phyloP scores from a whole-genome alignment of 2,888 invertebrate genomes.

The Metallyticus violacea region DNA sequence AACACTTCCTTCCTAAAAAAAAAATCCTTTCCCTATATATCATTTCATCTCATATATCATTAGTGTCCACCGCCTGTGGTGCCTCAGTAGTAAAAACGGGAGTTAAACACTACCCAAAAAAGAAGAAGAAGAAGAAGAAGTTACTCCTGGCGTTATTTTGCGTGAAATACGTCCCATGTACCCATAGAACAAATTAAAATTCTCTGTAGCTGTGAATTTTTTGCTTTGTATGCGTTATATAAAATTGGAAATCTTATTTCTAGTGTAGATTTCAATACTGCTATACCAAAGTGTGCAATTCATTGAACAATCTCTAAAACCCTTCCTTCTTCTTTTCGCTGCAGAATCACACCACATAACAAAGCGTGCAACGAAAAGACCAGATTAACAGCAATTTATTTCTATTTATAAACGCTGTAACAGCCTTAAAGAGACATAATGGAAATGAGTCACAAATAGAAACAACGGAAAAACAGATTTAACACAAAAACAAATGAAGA shows the following conservation, averaged over 20 bases:
- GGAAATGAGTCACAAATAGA: background rate
- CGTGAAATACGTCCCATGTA: background rate
- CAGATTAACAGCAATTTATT: background rate
- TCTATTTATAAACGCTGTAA: background rate
- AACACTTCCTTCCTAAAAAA: no score
- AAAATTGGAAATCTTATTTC: background rate
- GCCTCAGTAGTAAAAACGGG: no score
- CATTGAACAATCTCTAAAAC: background rate
- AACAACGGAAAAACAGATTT: background rate
- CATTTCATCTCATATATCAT: no score
- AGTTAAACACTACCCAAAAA: no score
- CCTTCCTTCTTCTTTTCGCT: background rate
- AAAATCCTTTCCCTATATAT: no score
- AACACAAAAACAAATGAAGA: background rate
- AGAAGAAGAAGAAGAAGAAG: no score
- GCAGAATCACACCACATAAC: background rate
- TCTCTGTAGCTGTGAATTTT: background rate
- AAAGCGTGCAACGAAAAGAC: background rate
- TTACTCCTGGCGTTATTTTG: no score
- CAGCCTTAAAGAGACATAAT: background rate
- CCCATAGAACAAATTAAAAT: background rate
- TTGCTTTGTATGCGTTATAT: background rate
- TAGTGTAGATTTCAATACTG: background rate
- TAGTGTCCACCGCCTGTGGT: no score
- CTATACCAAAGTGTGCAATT: background rate